Evolutionary conservation across 2,888 invertebrate genomes (phyloP), one percentile per base, ranked within the genome.

Genomic region (Stramonita haemastoma): DNA sequence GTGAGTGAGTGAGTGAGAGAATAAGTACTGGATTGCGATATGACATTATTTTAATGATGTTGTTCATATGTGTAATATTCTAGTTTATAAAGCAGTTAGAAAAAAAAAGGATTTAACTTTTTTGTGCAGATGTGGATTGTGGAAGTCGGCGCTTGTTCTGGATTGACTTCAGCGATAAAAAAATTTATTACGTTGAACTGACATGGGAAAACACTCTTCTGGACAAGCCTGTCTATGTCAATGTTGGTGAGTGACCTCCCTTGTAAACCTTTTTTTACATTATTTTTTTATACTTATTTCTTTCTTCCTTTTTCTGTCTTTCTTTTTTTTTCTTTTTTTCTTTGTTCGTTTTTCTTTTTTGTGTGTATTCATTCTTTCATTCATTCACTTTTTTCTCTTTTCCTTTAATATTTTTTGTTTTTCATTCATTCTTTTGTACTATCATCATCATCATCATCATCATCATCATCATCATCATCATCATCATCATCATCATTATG

Each of bases 61-160:
- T 46, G 46, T 46, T 46, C 46, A 46, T 46, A 46, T 46, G 46
- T 46, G 46, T 46, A 46, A 46, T 46, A 46, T 46, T 46, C 46
- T 46, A 8, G 2, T 46, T 46, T 5, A 46, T 46, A 46, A 46
- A 46, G 46, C 46, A 2, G 46, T 46, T 8, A 46, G 2, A 2
- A 46, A 46, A 34, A 13, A 22, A 34, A 36, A 81, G 8, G 73
- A n/a, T 73, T 26, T 19, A 5, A 46, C 46, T 46, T 73, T 26
- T 5, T n/a, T n/a, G 29, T 57, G 26, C 86, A 86, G 86, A 86
- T 19, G 86, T 86, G 66, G 86, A 86, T 22, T 8, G 34, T 70
- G 22, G 29, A 0, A n/a, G 66, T 22, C 66, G 36, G 1, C 60
- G 32, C 6, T 26, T 86, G 86, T 86, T 66, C 70, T 86, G 86